A percentile compares a stretch with the other conserved stretches of the same genome.
phyloP scores from a whole-genome alignment of 2,113 vertebrate genomes.

The Nothoprocta perdicaria region DNA sequence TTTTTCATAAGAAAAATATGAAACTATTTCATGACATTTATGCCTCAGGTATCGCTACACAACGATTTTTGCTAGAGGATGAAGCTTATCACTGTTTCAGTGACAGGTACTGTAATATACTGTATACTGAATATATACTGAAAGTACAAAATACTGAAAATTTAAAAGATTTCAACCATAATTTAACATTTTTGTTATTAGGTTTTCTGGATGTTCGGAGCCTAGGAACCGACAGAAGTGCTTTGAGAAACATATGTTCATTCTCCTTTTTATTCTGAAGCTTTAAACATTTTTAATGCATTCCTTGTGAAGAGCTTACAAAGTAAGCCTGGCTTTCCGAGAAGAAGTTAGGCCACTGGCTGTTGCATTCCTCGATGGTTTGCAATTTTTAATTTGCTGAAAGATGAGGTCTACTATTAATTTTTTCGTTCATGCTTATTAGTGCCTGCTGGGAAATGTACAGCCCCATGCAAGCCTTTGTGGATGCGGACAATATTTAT shows the following conservation, averaged over 20 bases:
- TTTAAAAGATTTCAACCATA: neutral
- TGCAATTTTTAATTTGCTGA: neutral
- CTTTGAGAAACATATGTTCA: neutral
- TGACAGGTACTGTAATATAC: neutral
- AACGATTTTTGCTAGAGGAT: neutral
- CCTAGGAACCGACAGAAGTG: neutral
- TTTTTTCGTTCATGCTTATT: neutral
- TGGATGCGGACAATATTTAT: neutral
- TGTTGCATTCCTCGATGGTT: neutral
- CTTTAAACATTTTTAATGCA: neutral
- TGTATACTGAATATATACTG: too few species aligned
- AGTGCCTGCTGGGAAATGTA: neutral
- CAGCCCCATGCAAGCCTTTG: neutral
- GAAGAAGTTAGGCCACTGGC: neutral
- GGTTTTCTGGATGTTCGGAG: neutral
- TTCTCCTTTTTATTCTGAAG: neutral
- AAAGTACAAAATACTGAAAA: too few species aligned
- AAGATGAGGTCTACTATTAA: neutral
- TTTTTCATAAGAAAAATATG: neutral
- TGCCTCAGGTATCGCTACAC: neutral
- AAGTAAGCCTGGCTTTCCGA: neutral
- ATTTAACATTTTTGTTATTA: slow-evolving; percentile 26
- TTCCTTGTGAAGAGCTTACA: neutral
- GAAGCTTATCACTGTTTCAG: neutral
- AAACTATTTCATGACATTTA: neutral